phyloP scores from a whole-genome alignment of 2,888 invertebrate genomes.

The Dynastes maya region DNA sequence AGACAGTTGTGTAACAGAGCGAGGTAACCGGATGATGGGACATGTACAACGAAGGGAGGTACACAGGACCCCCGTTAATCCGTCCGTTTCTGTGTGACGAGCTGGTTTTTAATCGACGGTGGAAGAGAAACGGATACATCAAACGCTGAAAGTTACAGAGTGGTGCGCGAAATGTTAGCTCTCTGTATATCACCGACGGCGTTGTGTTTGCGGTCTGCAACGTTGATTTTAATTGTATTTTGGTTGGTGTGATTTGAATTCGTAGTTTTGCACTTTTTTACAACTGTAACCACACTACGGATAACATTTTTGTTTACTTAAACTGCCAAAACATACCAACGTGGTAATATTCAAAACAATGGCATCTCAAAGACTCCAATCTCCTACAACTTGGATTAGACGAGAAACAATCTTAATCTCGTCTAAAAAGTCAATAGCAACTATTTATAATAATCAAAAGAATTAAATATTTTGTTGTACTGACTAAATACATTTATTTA shows the following conservation, averaged over 20 bases:
- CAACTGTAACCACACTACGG: too few relatives aligned
- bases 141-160: constrained; percentile 45
- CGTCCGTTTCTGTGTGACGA: constrained; percentile 59
- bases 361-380: too few relatives aligned
- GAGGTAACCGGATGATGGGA: constrained; percentile 41
- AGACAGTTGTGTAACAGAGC: constrained; percentile 35
- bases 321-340: too few relatives aligned
- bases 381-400: too few relatives aligned
- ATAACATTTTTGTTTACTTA: too few relatives aligned
- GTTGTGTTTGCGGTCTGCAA: constrained; percentile 25
- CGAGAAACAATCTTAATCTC: too few relatives aligned
- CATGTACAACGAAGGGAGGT: constrained; percentile 28
- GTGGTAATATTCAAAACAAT: too few relatives aligned
- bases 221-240: constrained; percentile 28
- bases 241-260: constrained; percentile 2
- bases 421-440: too few relatives aligned
- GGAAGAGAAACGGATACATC: constrained; percentile 52
- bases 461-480: too few relatives aligned
- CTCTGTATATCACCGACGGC: neutral
- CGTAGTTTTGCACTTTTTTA: too few relatives aligned
- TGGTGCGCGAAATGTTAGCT: constrained; percentile 21
- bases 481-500: too few relatives aligned
- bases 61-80: constrained; percentile 58
- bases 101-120: constrained; percentile 63
- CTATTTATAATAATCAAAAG: too few relatives aligned